These are phyloP conservation scores for Hylaeus anthracinus DNA, from an alignment of 1,140 invertebrate genomes.

Conservation along the genomic window DNA sequence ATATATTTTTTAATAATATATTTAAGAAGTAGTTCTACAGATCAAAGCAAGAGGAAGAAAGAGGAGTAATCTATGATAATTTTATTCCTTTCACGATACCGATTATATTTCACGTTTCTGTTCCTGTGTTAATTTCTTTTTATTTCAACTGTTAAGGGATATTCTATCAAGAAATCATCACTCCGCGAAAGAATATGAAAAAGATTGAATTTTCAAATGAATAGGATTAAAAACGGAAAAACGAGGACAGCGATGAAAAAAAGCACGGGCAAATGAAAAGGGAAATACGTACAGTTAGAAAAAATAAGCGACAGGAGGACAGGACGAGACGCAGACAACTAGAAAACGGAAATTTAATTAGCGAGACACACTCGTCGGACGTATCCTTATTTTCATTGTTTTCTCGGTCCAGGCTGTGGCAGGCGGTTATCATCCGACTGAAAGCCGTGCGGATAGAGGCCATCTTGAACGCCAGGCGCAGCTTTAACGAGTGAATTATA, in stretches of 20 bases:
- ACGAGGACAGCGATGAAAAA: not conserved
- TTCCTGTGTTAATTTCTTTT: not conserved
- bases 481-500: conserved; percentile 51
- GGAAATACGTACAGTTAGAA: not conserved
- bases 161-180: not conserved
- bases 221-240: not conserved
- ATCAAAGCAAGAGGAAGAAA: too few species aligned
- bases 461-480: not conserved
- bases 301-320: not conserved
- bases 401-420: conserved; percentile 5
- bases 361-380: conserved; percentile 41
- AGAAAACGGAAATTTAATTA: conserved; percentile 58
- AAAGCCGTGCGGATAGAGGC: not conserved
- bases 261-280: not conserved
- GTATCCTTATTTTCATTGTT: conserved; percentile 40
- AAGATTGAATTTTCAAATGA: not conserved
- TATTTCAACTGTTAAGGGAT: not conserved
- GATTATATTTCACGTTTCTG: too few species aligned
- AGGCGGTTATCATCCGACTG: conserved; percentile 32
- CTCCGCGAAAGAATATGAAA: not conserved
- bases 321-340: not conserved
- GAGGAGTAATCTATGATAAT: too few species aligned
- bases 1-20: too few species aligned
- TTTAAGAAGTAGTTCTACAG: too few species aligned
- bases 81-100: too few species aligned